A percentile compares a stretch with the other conserved stretches of the same genome.
Evolutionary conservation across 1,140 invertebrate genomes (phyloP).

Genomic region (Plectus sambesii): DNA sequence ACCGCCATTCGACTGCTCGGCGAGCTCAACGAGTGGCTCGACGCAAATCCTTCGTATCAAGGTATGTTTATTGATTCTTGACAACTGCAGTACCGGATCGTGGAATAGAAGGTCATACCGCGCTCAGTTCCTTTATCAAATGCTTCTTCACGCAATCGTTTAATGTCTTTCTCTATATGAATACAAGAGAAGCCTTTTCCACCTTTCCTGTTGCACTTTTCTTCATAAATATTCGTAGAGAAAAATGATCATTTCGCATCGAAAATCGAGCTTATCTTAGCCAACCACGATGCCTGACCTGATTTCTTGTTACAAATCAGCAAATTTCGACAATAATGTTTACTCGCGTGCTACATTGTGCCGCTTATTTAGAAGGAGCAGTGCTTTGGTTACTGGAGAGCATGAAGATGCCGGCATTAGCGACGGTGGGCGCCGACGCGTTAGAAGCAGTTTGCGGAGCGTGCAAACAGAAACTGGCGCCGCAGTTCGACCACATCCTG

Average conservation of each 20-base stretch:
- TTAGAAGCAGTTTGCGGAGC: slow-evolving; percentile 59
- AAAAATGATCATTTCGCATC: no score
- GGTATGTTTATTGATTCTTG: slow-evolving; percentile 47
- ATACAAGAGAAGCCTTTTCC: no score
- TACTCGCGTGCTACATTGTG: no score
- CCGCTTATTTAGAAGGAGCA: slow-evolving; percentile 58
- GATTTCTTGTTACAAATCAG: no score
- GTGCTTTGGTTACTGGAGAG: slow-evolving; percentile 65
- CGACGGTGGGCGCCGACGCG: slow-evolving; percentile 63
- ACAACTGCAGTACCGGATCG: slow-evolving; percentile 18
- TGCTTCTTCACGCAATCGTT: slow-evolving; percentile 15
- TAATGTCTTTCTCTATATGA: no score
- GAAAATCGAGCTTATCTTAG: no score
- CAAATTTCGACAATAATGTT: no score
- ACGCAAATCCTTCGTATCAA: slow-evolving; percentile 66
- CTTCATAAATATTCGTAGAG: no score
- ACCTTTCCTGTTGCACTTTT: no score
- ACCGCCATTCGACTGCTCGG: slow-evolving; percentile 78
- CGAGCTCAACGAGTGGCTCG: slow-evolving; percentile 87
- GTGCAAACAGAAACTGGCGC: slow-evolving; percentile 65
- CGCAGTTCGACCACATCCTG: slow-evolving; percentile 67
- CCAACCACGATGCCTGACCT: no score
- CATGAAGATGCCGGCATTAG: slow-evolving; percentile 62
- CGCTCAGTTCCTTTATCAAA: slow-evolving; percentile 1
- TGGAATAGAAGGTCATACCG: slow-evolving; percentile 23